Evolutionary conservation across 2,888 invertebrate genomes (phyloP).

Genomic region (Scaptomyza tumidula): DNA sequence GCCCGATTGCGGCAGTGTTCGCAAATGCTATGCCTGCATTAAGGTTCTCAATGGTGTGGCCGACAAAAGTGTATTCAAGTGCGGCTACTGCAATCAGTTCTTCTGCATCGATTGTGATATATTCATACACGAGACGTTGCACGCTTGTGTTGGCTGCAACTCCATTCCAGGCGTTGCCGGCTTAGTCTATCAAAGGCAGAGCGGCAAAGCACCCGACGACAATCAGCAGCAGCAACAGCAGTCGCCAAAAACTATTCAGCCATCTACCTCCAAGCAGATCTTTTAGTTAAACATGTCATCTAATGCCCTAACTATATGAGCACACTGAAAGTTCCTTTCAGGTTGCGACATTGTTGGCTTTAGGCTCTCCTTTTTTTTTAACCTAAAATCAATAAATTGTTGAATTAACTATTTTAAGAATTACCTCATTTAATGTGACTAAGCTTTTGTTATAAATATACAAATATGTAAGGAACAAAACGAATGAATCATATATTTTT

Average conservation of each 20-base stretch:
- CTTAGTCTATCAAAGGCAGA: constrained; percentile 78
- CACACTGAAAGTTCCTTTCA: not conserved
- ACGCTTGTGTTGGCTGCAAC: constrained; percentile 98
- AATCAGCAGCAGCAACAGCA: constrained; percentile 19
- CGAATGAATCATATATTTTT: not conserved
- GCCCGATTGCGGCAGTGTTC: constrained; percentile 85
- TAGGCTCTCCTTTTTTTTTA: too few species aligned
- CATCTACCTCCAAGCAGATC: constrained; percentile 52
- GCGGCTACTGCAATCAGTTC: constrained; percentile 90
- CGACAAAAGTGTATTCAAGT: constrained; percentile 93
- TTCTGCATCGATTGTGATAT: constrained; percentile 98
- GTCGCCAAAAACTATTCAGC: constrained; percentile 11
- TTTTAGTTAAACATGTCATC: constrained; percentile 38
- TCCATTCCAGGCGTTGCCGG: constrained; percentile 85
- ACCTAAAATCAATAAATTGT: not conserved
- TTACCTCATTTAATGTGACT: constrained; percentile 19
- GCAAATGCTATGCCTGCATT: constrained; percentile 90
- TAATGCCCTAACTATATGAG: not conserved
- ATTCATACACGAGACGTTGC: constrained; percentile 96
- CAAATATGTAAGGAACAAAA: not conserved
- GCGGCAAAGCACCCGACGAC: constrained; percentile 25
- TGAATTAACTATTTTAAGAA: constrained; percentile 13
- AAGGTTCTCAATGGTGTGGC: constrained; percentile 86
- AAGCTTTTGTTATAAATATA: constrained; percentile 23
- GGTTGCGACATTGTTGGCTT: not conserved